Evolutionary conservation across 2,888 invertebrate genomes (phyloP).

Genomic region (Portevinia maculata): DNA sequence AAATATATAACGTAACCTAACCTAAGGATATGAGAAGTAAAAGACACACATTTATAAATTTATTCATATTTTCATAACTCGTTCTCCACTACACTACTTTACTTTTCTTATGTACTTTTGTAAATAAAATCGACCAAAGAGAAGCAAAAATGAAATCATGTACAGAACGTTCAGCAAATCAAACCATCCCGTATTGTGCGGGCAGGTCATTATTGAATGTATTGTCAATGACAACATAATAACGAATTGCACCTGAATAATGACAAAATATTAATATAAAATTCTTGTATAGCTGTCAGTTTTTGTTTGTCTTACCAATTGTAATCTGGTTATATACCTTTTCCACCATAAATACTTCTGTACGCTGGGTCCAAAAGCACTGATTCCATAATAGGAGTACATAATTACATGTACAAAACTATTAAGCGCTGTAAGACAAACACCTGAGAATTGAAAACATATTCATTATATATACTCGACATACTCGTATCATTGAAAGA

Average conservation of each 20-base stretch:
- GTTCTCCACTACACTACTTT: too few relatives aligned
- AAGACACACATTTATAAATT: too few relatives aligned
- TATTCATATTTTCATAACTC: too few relatives aligned
- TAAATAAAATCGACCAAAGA: constrained; percentile 94
- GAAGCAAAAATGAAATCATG: constrained; percentile 93
- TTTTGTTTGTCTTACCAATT: constrained; percentile 87
- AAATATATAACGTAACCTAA: too few relatives aligned
- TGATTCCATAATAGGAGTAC: constrained; percentile 96
- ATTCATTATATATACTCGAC: neutral
- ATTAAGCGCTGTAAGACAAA: constrained; percentile 94
- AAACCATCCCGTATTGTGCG: constrained; percentile 96
- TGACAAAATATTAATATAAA: constrained; percentile 21
- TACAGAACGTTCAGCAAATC: constrained; percentile 93
- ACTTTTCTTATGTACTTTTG: constrained; percentile 68
- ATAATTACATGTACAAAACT: constrained; percentile 96
- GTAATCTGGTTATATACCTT: constrained; percentile 95
- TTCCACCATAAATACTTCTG: constrained; percentile 97
- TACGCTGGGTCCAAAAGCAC: constrained; percentile 92
- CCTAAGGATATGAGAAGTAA: too few relatives aligned
- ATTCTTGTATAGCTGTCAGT: neutral
- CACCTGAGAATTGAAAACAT: constrained; percentile 85
- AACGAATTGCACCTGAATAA: constrained; percentile 90
- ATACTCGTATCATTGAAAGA: too few relatives aligned
- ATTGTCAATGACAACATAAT: constrained; percentile 91
- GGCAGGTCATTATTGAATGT: constrained; percentile 91